Evolutionary conservation across 2,113 vertebrate genomes (phyloP), one percentile per base, ranked within the genome.

Genomic region (Thamnaconus septentrionalis): DNA sequence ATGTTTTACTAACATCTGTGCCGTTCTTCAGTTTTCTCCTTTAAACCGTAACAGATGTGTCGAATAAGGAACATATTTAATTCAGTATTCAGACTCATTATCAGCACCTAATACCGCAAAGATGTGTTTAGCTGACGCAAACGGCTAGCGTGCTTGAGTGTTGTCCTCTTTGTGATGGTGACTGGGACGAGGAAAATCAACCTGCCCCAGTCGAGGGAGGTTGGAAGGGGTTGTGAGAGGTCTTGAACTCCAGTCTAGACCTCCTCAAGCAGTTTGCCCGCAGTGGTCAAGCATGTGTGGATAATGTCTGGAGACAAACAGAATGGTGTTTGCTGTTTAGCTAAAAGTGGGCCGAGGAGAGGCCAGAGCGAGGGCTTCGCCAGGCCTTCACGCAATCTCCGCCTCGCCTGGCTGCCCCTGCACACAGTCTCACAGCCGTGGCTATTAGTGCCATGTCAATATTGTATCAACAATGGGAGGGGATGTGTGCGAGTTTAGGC

Each of bases 371-470:
- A 61, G 46, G 62, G 66, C 18, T 39, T 47, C 3, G 75, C 68
- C 63, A 53, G 60, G 74, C 56, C 77, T 78, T 75, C 86, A 86
- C 73, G 73, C 82, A 64, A 83, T 78, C 73, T 71, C 39, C 8
- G 31, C 61, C 81, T 75, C 51, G 85, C 82, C 77, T 81, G 76
- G 79, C 53, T 85, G 76, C 77, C 70, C 61, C 71, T 83, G 53
- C 50, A 10, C 56, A 53, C 55, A 12, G 52, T 70, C 58, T 55
- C 46, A 41, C 51, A 75, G 63, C 58, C 65, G 53, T 56, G 64
- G 70, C 79, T 78, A 86, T 89, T 90, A 87, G 69, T 80, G 84
- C 76, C 82, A 70, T 87, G 83, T 87, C 87, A 87, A 85, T 86
- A 85, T 87, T 85, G 60, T 68, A 86, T 44, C 85, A 87, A 88